phyloP scores from a whole-genome alignment of 2,888 invertebrate genomes.

The Rugalucina vietnamica region DNA sequence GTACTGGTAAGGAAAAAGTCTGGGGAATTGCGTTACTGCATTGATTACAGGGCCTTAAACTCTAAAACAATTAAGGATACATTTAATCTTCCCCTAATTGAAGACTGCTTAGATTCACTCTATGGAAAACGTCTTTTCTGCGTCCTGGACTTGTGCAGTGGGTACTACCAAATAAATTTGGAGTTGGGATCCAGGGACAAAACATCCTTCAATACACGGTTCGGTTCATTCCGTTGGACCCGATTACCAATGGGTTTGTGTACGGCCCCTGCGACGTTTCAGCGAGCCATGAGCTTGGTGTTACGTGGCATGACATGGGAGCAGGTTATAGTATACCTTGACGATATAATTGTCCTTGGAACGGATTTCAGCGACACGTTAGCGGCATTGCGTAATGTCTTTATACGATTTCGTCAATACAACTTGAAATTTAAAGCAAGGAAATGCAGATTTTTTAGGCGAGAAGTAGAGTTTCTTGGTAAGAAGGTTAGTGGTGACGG shows the following conservation, averaged over 20 bases:
- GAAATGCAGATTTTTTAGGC: constrained; percentile 29
- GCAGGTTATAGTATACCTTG: constrained; percentile 21
- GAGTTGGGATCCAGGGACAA: constrained; percentile 24
- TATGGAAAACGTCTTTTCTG: constrained; percentile 18
- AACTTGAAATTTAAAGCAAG: constrained; percentile 34
- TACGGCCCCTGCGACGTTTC: constrained; percentile 43
- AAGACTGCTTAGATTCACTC: constrained; percentile 28
- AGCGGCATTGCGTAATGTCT: background rate
- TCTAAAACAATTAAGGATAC: too few species aligned
- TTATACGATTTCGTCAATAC: constrained; percentile 7
- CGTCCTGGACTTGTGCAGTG: constrained; percentile 20
- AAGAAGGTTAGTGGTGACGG: constrained; percentile 1
- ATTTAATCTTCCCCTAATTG: constrained; percentile 17
- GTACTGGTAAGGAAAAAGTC: background rate
- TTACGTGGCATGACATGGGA: constrained; percentile 28
- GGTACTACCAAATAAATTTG: constrained; percentile 31
- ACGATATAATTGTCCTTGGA: constrained; percentile 32
- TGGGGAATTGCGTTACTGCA: background rate
- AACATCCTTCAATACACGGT: constrained; percentile 30
- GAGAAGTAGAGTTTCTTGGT: background rate
- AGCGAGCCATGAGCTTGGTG: constrained; percentile 33
- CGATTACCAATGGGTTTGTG: constrained; percentile 35
- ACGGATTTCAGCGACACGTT: constrained; percentile 21
- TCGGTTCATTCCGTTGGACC: constrained; percentile 25
- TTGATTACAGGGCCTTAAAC: background rate